Base-by-base conservation (phyloP, 2,113 vertebrate species). In the Daphoenositta chrysoptera region DNA sequence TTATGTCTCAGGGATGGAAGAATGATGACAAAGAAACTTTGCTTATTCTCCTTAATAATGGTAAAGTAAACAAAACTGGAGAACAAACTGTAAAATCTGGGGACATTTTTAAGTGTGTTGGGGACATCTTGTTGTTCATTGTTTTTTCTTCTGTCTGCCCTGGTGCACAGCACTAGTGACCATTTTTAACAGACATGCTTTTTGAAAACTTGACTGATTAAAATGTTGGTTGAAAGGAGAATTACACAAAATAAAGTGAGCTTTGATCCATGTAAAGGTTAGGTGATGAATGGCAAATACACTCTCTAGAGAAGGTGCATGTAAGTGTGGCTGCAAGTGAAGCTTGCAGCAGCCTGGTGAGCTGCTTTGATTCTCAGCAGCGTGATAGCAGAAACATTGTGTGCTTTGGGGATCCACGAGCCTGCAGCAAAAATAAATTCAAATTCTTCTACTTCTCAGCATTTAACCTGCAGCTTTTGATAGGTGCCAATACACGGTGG, bases 91-190 rank as follows among this genome's bases (percentile, higher is more conserved):
- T 28, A 33, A 90, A 83, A 66, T 47, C 76, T 87, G 56, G 15
- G n/a, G 58, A 58, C 0, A 0, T 75, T 83, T 75, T 15, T 22
- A 66, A 57, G 60, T 50, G 64, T 3, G 0, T 17, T 12, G 33
- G 27, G 47, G 66, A 54, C 40, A 63, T 54, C 19, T 70, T 72
- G 45, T 48, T 50, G 40, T 13, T 79, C 27, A 2, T 7, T 48
- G 22, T 5, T 56, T 80, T 54, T 76, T 22, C 8, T 76, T 68
- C 47, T 56, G 19, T 42, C 70, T 50, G 20, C 61, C 18, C 14
- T 58, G 48, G 20, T 14, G 31, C 47, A 40, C 11, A 56, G 35
- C 63, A 61, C 13, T 40, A 22, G 19, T 39, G 44, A 90, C 71
- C 23, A 76, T 87, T 90, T 61, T 13, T 30, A 68, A 37, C 33